phyloP scores from a whole-genome alignment of 2,888 invertebrate species.

The Caenorhabditis panamensis region DNA sequence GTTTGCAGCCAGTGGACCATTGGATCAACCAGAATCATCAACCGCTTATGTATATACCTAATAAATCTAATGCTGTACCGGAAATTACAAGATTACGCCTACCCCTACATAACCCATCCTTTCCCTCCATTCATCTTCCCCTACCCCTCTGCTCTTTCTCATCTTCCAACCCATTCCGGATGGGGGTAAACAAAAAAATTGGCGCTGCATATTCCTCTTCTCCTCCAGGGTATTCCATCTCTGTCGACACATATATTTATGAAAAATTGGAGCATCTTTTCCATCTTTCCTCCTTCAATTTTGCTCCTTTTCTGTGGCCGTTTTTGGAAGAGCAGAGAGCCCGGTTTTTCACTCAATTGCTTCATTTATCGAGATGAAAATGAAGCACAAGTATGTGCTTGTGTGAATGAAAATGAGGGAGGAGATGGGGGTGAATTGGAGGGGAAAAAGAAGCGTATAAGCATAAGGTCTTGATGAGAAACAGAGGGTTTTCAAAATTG shows the following conservation, averaged over 20 bases:
- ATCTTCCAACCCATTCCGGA: constrained; percentile 3
- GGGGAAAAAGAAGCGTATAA: neutral
- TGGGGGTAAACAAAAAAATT: constrained; percentile 13
- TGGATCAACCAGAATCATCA: too few relatives aligned
- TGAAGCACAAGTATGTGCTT: constrained; percentile 46
- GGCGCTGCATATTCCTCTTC: too few relatives aligned
- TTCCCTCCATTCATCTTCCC: too few relatives aligned
- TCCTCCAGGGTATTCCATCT: constrained; percentile 43
- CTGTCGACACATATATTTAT: constrained; percentile 36
- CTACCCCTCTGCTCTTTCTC: constrained; percentile 11
- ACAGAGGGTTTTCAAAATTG: constrained; percentile 8
- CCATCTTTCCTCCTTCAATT: neutral
- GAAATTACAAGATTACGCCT: too few relatives aligned
- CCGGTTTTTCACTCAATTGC: constrained; percentile 40
- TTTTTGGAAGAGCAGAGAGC: too few relatives aligned
- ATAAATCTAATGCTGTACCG: too few relatives aligned
- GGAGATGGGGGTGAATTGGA: constrained; percentile 2
- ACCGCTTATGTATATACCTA: too few relatives aligned
- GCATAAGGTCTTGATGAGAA: constrained; percentile 9
- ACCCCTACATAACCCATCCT: too few relatives aligned
- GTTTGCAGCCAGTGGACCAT: too few relatives aligned
- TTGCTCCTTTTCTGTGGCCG: neutral
- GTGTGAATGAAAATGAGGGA: constrained; percentile 31
- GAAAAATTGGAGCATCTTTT: constrained; percentile 44
- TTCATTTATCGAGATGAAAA: constrained; percentile 49